A percentile compares a stretch with the other conserved stretches of the same genome.
These are phyloP conservation scores for Pterostichus niger DNA, from an alignment of 2,888 invertebrate species.

Conservation along the genomic window DNA sequence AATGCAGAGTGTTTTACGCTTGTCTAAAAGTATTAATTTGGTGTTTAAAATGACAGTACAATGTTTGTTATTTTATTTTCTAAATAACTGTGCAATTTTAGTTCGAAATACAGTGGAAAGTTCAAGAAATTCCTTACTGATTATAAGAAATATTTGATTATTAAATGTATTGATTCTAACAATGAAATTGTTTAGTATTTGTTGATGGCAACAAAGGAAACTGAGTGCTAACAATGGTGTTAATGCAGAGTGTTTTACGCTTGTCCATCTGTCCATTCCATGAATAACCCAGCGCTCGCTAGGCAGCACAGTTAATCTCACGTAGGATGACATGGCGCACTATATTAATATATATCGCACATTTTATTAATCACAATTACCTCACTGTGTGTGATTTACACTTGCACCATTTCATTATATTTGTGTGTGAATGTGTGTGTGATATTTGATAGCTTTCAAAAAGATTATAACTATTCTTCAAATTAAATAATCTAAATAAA, in stretches of 20 bases:
- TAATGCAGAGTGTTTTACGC: neutral
- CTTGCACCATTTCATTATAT: conserved; percentile 75
- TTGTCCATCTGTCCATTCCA: conserved; percentile 68
- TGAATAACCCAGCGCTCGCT: conserved; percentile 71
- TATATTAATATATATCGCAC: conserved; percentile 74
- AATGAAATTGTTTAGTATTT: neutral
- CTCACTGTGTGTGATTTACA: conserved; percentile 71
- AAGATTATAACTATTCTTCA: neutral
- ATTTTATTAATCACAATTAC: conserved; percentile 74
- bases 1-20: neutral
- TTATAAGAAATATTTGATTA: no score
- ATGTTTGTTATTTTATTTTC: no score
- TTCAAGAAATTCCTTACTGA: no score
- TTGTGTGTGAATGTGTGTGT: conserved; percentile 75
- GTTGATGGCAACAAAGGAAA: conserved; percentile 8
- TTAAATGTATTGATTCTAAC: neutral
- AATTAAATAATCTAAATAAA: conserved; percentile 19
- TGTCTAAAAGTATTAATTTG: conserved; percentile 30
- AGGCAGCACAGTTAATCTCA: conserved; percentile 74
- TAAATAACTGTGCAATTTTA: no score
- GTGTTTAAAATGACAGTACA: neutral
- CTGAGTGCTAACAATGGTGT: no score
- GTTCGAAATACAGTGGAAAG: no score
- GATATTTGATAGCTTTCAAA: conserved; percentile 50
- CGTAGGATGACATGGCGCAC: conserved; percentile 78